A percentile compares a stretch with the other conserved stretches of the same genome.
Conservation (phyloP, 2,888 invertebrate species). For the Tortrix viridana region DNA sequence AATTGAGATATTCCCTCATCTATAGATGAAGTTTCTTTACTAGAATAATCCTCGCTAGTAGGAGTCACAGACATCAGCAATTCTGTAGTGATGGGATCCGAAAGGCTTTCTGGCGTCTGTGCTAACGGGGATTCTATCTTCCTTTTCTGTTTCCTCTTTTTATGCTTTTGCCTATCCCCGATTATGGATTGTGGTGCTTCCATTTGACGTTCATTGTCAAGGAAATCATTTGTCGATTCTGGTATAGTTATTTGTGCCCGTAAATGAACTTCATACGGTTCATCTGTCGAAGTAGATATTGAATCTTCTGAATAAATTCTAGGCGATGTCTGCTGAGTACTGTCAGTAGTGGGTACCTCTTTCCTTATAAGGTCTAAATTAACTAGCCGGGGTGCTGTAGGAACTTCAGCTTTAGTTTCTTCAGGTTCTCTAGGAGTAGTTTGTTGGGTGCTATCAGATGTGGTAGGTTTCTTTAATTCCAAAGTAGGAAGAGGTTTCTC, state of each 20-base stretch:
- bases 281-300: slow-evolving; percentile 79
- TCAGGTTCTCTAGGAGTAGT: slow-evolving; percentile 82
- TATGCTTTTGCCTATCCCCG: slow-evolving; percentile 69
- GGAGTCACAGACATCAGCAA: slow-evolving; percentile 74
- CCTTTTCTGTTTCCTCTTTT: slow-evolving; percentile 71
- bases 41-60: slow-evolving; percentile 74
- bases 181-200: slow-evolving; percentile 60
- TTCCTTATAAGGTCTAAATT: slow-evolving; percentile 49
- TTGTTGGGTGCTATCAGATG: slow-evolving; percentile 67
- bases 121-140: slow-evolving; percentile 66
- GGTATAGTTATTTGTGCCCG: slow-evolving; percentile 84
- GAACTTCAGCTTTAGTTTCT: slow-evolving; percentile 32
- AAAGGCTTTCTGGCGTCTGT: slow-evolving; percentile 76
- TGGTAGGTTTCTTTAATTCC: slow-evolving; percentile 41
- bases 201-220: slow-evolving; percentile 68
- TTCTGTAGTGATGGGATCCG: slow-evolving; percentile 79
- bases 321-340: slow-evolving; percentile 83
- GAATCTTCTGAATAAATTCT: slow-evolving; percentile 80
- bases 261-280: slow-evolving; percentile 85
- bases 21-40: slow-evolving; percentile 70
- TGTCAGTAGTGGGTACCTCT: slow-evolving; percentile 46
- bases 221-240: slow-evolving; percentile 66
- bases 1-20: slow-evolving; percentile 79
- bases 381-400: slow-evolving; percentile 36
- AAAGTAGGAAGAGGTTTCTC: slow-evolving; percentile 34